These are phyloP conservation scores for Lagopus muta DNA, from an alignment of 2,113 vertebrate genomes.

Conservation along the genomic window DNA sequence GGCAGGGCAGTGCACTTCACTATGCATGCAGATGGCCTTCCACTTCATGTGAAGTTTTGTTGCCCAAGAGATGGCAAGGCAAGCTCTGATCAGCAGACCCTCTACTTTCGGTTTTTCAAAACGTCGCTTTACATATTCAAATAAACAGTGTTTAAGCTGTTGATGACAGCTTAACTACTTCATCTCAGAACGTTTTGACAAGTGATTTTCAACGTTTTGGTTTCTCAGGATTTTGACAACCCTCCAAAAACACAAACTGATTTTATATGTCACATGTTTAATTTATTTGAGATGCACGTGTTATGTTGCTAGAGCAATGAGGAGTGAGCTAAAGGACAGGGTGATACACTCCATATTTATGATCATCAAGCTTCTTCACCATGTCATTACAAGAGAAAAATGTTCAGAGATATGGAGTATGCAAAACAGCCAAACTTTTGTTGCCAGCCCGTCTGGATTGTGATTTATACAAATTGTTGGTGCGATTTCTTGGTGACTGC, in stretches of 20 bases:
- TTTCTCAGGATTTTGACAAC: constrained; percentile 54
- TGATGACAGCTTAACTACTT: constrained; percentile 63
- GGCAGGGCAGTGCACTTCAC: background rate
- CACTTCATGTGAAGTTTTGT: background rate
- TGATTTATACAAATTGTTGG: background rate
- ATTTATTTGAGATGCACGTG: constrained; percentile 49
- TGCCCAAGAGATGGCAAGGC: background rate
- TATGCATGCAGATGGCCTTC: background rate
- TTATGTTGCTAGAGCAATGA: constrained; percentile 17
- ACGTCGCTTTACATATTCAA: constrained; percentile 59
- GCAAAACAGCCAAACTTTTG: background rate
- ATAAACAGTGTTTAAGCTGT: constrained; percentile 62
- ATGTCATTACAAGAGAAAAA: background rate
- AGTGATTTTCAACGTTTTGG: constrained; percentile 38
- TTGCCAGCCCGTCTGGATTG: background rate
- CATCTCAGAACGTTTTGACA: constrained; percentile 61
- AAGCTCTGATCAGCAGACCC: constrained; percentile 15
- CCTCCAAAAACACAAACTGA: constrained; percentile 9
- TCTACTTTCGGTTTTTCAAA: background rate
- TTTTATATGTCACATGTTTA: constrained; percentile 56
- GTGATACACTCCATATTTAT: constrained; percentile 22
- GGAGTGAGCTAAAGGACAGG: background rate
- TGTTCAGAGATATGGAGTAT: background rate
- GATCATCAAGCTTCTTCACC: background rate
- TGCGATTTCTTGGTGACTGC: background rate